These are phyloP conservation scores for Astyanax mexicanus DNA, from an alignment of 2,797 vertebrate species.

Conservation along the genomic window DNA sequence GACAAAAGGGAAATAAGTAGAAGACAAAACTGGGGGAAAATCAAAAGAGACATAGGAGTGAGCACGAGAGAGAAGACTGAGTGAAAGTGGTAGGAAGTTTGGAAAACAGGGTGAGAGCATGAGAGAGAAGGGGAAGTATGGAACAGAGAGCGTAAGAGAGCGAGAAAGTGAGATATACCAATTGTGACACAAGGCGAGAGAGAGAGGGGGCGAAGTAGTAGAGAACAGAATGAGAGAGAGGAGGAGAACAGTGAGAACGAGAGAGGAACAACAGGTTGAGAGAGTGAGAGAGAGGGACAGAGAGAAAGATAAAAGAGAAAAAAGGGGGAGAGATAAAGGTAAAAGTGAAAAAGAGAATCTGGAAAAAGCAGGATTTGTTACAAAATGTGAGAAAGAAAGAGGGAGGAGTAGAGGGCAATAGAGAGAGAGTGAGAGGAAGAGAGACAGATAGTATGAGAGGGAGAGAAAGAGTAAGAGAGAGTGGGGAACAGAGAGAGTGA, in stretches of 20 bases:
- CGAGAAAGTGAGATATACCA: background rate
- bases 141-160: background rate
- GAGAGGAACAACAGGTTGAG: background rate
- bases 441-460: no score
- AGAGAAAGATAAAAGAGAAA: background rate
- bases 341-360: background rate
- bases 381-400: no score
- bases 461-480: background rate
- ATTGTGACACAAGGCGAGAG: no score
- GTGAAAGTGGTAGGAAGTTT: background rate
- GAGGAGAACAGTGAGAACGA: background rate
- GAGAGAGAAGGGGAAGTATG: background rate
- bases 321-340: background rate
- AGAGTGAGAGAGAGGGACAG: background rate
- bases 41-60: background rate
- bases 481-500: background rate
- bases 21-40: no score
- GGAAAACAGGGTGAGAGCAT: no score
- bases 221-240: background rate
- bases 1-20: no score
- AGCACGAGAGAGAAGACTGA: background rate
- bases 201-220: background rate
- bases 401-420: background rate
- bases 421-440: no score
- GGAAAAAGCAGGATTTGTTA: no score